phyloP scores from a whole-genome alignment of 2,888 invertebrate genomes.

The Terebella lapidaria region DNA sequence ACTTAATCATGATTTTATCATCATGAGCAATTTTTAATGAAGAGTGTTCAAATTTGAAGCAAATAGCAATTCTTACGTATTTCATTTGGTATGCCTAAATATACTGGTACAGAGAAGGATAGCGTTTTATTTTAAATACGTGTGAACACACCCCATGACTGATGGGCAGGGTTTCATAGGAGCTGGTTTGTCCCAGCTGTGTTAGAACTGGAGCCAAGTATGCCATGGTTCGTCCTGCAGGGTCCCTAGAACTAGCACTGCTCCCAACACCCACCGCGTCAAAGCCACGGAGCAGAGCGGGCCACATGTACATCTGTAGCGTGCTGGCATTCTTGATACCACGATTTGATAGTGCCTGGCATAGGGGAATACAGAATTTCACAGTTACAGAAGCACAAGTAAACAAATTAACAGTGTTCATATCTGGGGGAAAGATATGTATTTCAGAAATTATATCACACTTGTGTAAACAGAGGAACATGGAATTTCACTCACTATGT shows the following conservation, averaged over 20 bases:
- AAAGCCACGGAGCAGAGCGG: conserved; percentile 63
- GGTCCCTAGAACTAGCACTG: background rate
- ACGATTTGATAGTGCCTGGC: conserved; percentile 20
- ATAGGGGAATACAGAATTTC: too few relatives aligned
- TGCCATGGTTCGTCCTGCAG: conserved; percentile 60
- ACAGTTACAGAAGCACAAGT: too few relatives aligned
- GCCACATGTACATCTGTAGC: conserved; percentile 70
- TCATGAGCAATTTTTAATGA: too few relatives aligned
- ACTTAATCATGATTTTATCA: too few relatives aligned
- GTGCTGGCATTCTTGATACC: conserved; percentile 55
- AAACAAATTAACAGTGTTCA: too few relatives aligned
- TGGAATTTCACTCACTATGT: background rate
- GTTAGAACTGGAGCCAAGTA: conserved; percentile 67
- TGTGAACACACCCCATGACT: background rate
- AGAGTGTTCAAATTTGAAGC: too few relatives aligned
- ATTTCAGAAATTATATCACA: too few relatives aligned
- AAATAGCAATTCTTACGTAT: too few relatives aligned
- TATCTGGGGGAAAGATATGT: too few relatives aligned
- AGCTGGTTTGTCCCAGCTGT: conserved; percentile 57
- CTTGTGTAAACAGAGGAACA: too few relatives aligned
- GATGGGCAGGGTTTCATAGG: conserved; percentile 35
- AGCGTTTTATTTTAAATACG: background rate
- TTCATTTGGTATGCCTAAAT: too few relatives aligned
- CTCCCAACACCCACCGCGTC: conserved; percentile 64
- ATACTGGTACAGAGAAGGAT: too few relatives aligned